Evolutionary conservation across 2,113 vertebrate species (phyloP).

Genomic region (Erythrocercus mccallii): DNA sequence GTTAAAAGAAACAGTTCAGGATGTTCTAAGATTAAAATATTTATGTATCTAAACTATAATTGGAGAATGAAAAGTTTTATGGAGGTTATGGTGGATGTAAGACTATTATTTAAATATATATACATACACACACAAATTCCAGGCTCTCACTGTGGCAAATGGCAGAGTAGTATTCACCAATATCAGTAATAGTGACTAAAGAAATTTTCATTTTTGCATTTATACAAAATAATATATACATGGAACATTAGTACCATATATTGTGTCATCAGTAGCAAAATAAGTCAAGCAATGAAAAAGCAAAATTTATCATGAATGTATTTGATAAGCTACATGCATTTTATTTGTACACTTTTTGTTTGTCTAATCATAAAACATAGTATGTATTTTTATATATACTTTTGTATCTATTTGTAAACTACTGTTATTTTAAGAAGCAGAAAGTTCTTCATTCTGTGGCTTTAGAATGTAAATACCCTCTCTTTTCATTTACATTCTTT

Average conservation of each 20-base stretch:
- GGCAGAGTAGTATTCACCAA: background rate
- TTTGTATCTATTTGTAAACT: background rate
- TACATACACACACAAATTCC: background rate
- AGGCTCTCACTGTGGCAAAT: background rate
- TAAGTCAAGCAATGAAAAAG: background rate
- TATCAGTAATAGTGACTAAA: background rate
- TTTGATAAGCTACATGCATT: background rate
- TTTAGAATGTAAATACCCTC: background rate
- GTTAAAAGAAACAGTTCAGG: constrained; percentile 58
- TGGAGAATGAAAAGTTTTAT: constrained; percentile 41
- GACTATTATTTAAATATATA: background rate
- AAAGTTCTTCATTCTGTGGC: background rate
- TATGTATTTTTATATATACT: background rate
- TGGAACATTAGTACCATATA: background rate
- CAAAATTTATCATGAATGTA: background rate
- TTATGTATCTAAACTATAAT: constrained; percentile 48
- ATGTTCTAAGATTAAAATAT: constrained; percentile 68
- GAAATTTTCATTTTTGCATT: background rate
- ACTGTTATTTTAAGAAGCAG: background rate
- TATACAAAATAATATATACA: background rate
- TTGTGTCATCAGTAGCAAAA: background rate
- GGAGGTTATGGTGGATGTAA: constrained; percentile 34
- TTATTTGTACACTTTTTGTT: background rate
- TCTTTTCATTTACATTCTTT: background rate
- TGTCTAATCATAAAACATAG: background rate